Evolutionary conservation across 53 echinoderm and acorn worm species (phyloP).

Genomic region (Luidia sarsii): DNA sequence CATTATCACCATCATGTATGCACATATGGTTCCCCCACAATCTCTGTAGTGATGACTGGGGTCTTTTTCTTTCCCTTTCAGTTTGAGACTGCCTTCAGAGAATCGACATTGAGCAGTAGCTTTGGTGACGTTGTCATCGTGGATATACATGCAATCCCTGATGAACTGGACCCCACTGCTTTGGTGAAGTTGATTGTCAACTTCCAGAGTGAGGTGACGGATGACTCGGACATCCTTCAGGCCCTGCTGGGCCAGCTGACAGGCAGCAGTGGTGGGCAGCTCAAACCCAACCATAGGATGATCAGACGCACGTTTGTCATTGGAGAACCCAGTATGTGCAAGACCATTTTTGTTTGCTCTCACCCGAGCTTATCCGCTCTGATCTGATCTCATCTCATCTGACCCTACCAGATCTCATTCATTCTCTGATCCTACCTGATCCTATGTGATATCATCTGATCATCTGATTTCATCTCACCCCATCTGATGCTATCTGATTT

Average conservation of each 20-base stretch:
- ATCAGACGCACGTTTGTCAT: conserved; percentile 44
- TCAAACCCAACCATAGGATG: conserved; percentile 40
- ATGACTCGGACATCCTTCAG: conserved; percentile 18
- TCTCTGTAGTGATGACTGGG: neutral
- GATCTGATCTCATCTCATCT: too few relatives aligned
- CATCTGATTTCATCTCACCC: too few relatives aligned
- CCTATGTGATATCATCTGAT: too few relatives aligned
- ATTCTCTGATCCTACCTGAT: too few relatives aligned
- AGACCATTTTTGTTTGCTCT: too few relatives aligned
- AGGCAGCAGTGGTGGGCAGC: conserved; percentile 43
- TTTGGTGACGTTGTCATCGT: conserved; percentile 22
- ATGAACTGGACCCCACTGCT: neutral
- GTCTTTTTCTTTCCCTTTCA: conserved; percentile 1
- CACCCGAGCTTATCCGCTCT: too few relatives aligned
- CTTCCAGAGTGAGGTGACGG: neutral
- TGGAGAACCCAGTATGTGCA: conserved; percentile 56
- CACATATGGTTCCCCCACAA: too few relatives aligned
- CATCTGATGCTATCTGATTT: too few relatives aligned
- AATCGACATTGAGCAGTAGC: neutral
- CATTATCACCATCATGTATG: too few relatives aligned
- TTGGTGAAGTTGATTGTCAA: conserved; percentile 44
- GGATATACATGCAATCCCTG: too few relatives aligned
- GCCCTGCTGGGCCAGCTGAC: conserved; percentile 29
- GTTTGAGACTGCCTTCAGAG: conserved; percentile 43
- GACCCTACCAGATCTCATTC: too few relatives aligned